Conservation (phyloP, 2,888 invertebrate species). For the Tanaodytes sp. region DNA sequence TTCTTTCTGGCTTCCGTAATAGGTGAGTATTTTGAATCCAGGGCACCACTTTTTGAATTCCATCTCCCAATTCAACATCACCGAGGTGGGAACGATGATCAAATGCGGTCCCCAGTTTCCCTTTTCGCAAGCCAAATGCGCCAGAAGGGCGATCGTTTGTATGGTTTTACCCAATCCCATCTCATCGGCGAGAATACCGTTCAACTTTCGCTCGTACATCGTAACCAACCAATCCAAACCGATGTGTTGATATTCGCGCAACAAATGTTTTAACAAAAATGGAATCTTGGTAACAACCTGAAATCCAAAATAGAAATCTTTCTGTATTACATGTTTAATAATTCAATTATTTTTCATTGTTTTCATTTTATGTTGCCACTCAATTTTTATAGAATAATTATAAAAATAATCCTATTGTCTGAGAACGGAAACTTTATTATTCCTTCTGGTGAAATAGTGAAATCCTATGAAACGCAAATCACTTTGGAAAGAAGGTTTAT, state of each 20-base stretch:
- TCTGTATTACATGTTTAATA: neutral
- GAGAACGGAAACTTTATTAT: too few relatives aligned
- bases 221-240: constrained; percentile 98
- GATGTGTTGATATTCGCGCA: constrained; percentile 97
- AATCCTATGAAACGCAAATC: constrained; percentile 58
- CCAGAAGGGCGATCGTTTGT: constrained; percentile 94
- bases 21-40: constrained; percentile 97
- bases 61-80: constrained; percentile 99
- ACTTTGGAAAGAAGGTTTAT: constrained; percentile 67
- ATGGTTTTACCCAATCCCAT: constrained; percentile 98
- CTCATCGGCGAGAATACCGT: constrained; percentile 97
- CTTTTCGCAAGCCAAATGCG: constrained; percentile 93
- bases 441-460: constrained; percentile 68
- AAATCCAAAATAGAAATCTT: too few relatives aligned
- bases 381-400: constrained; percentile 34
- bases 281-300: constrained; percentile 94
- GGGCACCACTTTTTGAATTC: constrained; percentile 99
- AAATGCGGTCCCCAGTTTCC: constrained; percentile 98
- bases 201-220: constrained; percentile 94
- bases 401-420: too few relatives aligned
- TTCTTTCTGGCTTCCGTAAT: constrained; percentile 97
- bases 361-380: too few relatives aligned
- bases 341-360: neutral
- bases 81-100: constrained; percentile 98
- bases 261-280: constrained; percentile 88